Percentiles rank a stretch among this genome's conserved stretches.
phyloP scores from a whole-genome alignment of 2,888 invertebrate genomes.

The Drosophila mimetica region DNA sequence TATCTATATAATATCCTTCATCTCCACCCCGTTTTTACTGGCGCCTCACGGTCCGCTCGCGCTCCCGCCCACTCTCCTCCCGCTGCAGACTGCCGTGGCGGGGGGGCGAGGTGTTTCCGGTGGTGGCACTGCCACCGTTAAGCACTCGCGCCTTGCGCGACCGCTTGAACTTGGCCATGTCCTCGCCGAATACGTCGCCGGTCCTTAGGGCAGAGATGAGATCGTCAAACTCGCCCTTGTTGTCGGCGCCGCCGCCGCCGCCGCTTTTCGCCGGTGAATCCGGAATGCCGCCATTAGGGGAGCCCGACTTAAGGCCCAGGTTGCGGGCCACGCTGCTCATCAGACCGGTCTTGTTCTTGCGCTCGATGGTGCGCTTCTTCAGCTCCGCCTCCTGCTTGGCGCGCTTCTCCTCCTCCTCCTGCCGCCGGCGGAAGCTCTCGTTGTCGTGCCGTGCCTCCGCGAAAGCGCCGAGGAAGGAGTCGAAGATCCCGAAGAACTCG shows the following conservation, averaged over 20 bases:
- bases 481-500: conserved; percentile 96
- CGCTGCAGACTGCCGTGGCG: conserved; percentile 87
- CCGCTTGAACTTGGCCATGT: conserved; percentile 95
- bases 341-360: conserved; percentile 92
- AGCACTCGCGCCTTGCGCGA: conserved; percentile 88
- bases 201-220: conserved; percentile 96
- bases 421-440: conserved; percentile 91
- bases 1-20: background rate
- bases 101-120: conserved; percentile 86
- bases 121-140: conserved; percentile 76
- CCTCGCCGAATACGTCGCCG: conserved; percentile 97
- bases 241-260: conserved; percentile 63
- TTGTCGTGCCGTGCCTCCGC: conserved; percentile 94
- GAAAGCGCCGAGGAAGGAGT: conserved; percentile 92
- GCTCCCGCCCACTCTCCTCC: conserved; percentile 86
- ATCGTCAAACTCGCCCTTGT: conserved; percentile 97
- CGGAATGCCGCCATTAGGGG: conserved; percentile 43
- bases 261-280: conserved; percentile 85
- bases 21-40: conserved; percentile 64
- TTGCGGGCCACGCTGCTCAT: conserved; percentile 91
- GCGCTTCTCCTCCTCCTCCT: conserved; percentile 95
- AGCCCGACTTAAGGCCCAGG: conserved; percentile 87
- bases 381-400: conserved; percentile 94
- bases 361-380: conserved; percentile 94
- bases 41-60: conserved; percentile 87